Conservation (phyloP, 2,888 invertebrate species). For the Phortica okadai region DNA sequence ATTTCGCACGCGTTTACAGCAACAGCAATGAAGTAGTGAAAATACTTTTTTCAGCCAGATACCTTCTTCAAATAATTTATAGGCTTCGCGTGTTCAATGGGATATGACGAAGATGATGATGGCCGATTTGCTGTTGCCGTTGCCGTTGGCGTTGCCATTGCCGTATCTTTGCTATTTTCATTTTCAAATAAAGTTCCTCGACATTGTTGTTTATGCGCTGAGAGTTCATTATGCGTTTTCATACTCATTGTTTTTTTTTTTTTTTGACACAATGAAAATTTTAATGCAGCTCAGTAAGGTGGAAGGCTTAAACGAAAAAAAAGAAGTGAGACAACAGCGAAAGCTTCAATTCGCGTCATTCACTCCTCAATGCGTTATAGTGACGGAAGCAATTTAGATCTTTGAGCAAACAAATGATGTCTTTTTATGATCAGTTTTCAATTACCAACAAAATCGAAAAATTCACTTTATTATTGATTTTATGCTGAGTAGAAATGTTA, state of each 20-base stretch:
- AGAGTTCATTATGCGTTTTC: constrained; percentile 15
- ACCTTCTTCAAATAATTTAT: constrained; percentile 57
- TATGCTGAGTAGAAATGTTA: too few relatives aligned
- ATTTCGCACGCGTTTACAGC: constrained; percentile 20
- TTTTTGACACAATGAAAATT: not conserved
- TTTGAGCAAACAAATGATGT: too few relatives aligned
- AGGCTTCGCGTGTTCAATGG: constrained; percentile 69
- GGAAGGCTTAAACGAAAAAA: too few relatives aligned
- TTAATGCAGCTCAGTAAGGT: not conserved
- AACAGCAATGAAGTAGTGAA: constrained; percentile 4
- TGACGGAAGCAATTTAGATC: too few relatives aligned
- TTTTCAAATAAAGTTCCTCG: not conserved
- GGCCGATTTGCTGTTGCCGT: constrained; percentile 63
- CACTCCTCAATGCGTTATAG: too few relatives aligned
- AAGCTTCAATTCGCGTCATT: too few relatives aligned
- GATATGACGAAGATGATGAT: constrained; percentile 57
- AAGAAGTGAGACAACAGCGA: too few relatives aligned
- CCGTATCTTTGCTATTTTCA: not conserved
- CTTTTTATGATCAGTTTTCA: too few relatives aligned
- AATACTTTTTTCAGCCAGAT: not conserved
- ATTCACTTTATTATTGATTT: too few relatives aligned
- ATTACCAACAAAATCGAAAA: too few relatives aligned
- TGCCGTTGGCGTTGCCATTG: constrained; percentile 15
- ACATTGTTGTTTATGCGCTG: constrained; percentile 15
- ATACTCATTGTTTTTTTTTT: not conserved